Evolutionary conservation across 2,888 invertebrate species (phyloP).

Genomic region (Chalcis sispes): DNA sequence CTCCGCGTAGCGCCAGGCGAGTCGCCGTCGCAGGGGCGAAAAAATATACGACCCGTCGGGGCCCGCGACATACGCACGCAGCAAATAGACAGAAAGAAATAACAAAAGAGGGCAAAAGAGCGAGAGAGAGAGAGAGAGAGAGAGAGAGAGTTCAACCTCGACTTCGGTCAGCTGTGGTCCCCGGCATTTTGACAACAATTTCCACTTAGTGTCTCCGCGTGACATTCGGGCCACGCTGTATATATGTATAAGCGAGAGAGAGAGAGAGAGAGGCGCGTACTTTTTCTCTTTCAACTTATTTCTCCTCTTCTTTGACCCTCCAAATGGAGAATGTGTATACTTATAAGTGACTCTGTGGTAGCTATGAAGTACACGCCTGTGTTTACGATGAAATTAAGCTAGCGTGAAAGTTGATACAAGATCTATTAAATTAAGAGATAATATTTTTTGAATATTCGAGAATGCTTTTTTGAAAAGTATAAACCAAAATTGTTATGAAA

Average conservation of each 20-base stretch:
- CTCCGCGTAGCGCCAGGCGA: no score
- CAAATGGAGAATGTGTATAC: no score
- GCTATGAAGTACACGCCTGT: no score
- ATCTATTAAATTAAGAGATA: no score
- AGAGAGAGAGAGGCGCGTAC: no score
- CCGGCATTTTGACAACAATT: constrained; percentile 75
- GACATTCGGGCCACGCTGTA: constrained; percentile 50
- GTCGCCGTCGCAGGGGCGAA: constrained; percentile 29
- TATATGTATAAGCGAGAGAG: no score
- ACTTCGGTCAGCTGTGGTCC: constrained; percentile 61
- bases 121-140: constrained; percentile 23
- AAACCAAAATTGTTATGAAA: no score
- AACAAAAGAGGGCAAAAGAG: constrained; percentile 41
- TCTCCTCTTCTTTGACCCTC: background rate
- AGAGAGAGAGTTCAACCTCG: constrained; percentile 32
- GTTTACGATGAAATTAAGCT: no score
- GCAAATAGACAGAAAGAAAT: background rate
- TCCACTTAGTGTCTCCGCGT: constrained; percentile 74
- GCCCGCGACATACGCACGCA: constrained; percentile 56
- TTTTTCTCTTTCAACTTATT: constrained; percentile 10
- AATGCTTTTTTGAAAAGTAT: no score
- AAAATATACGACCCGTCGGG: constrained; percentile 72
- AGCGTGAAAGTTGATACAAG: no score
- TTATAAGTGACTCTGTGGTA: background rate
- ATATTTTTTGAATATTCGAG: no score